phyloP scores from a whole-genome alignment of 2,113 vertebrate genomes.

The Cervus canadensis region DNA sequence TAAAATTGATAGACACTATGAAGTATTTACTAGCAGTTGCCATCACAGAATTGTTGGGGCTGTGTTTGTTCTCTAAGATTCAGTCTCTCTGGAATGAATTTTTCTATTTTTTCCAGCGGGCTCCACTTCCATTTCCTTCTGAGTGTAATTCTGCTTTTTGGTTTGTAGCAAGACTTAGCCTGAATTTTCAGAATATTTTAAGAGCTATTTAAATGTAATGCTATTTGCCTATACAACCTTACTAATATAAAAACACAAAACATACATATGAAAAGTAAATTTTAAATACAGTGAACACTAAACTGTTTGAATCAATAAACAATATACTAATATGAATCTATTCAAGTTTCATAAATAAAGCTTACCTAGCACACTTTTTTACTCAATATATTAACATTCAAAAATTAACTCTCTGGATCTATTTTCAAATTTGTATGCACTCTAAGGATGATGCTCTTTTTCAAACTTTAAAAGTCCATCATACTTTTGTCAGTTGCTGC shows the following conservation, averaged over 20 bases:
- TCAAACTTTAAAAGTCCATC: neutral
- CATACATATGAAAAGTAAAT: neutral
- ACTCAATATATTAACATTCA: neutral
- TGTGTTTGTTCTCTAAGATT: neutral
- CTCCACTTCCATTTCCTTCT: neutral
- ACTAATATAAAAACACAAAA: neutral
- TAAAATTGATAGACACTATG: neutral
- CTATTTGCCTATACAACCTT: neutral
- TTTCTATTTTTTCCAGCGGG: neutral
- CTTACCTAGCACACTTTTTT: neutral
- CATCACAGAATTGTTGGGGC: neutral
- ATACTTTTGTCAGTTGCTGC: neutral
- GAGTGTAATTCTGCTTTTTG: neutral
- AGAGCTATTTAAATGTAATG: neutral
- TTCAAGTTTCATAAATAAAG: neutral
- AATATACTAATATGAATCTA: neutral
- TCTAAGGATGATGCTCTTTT: neutral
- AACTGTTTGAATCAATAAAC: neutral
- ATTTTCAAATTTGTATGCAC: neutral
- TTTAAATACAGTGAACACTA: neutral
- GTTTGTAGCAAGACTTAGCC: neutral
- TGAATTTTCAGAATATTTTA: neutral
- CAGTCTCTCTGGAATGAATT: neutral
- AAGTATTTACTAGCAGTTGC: neutral
- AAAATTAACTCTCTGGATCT: conserved; percentile 9